Base-by-base conservation (phyloP, 2,797 vertebrate genomes). In the Leptodactylus fallax region DNA sequence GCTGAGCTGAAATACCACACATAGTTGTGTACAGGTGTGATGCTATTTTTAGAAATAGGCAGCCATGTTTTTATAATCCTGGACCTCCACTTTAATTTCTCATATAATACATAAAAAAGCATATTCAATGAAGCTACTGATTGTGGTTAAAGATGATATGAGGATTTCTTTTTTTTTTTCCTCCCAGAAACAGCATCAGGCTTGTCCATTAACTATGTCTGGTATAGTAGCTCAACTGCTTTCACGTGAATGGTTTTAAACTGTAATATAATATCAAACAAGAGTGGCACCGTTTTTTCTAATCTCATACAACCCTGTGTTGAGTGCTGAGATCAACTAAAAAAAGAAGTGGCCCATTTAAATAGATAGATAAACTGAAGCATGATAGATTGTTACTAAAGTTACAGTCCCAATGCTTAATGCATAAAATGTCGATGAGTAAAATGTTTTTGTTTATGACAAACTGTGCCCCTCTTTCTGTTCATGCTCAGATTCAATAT, bases 401-500 rank as follows among this genome's bases (percentile, higher is more conserved):
- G 56, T n/a, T 60, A 3, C 17, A 2, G 17, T 60, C 58, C 61
- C 21, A 80, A 47, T 21, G 17, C 14, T 61, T 21, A 45, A n/a
- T 5, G n/a, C 13, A 61, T 80, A 56, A 81, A 81, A 61, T 81
- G 36, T 49, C 51, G 27, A 80, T 16, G 36, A 17, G 19, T 80
- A 6, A 61, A 80, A 61, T 10, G 6, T 11, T 80, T 79, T n/a
- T 61, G 9, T 12, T 45, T 80, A 27, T 61, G 79, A 80, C 45
- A 63, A 17, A 63, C 13, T 72, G 58, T 74, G 47, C 61, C 81
- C 47, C 56, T 69, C 56, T 83, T 6, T 47, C 25, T 81, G 11
- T 85, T 25, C 71, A 69, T 82, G 61, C 67, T 27, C 53, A 87
- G 36, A 67, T 84, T 69, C 53, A 60, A 25, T 61, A 69, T 86